Base-by-base conservation (phyloP, 1,140 invertebrate genomes). In the Anoplolepis gracilipes region DNA sequence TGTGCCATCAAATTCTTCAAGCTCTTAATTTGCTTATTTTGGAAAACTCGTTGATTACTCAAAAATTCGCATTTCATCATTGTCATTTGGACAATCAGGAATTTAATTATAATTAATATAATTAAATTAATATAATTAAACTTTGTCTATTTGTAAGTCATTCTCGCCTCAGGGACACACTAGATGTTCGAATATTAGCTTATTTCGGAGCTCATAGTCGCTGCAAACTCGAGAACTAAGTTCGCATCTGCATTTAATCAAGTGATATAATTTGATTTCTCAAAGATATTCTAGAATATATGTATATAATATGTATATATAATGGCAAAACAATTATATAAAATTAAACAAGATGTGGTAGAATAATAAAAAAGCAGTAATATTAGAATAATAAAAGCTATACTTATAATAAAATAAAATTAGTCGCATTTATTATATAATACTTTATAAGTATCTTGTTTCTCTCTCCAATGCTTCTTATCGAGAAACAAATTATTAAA, bases 181-280 rank as follows among this genome's bases (percentile, higher is more conserved):
- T 22, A 64, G 59, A 46, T 28, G 49, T 39, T 49, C 28, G 61
- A 16, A 19, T 36, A 46, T 10, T 64, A 25, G 39, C 39, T 65
- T 78, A 78, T 78, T 78, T 78, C 75, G 64, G 33, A 28, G 39
- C 28, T 49, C 22, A 65, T 78, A 49, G 61, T 65, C 28, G 28
- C 39, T 49, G n/a, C 39, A 65, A 77, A 28, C 28, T 65, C 36
- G 75, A 33, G 59, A 4, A 78, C 25, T 55, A 76, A 76, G 25
- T 78, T 78, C n/a, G 61, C 36, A 28, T 28, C 3, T 19, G 11
- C 28, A 8, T 65, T 78, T 65, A 77, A 78, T 78, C 59, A 25
- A 78, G 19, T 65, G 28, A 13, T 25, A 33, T 49, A 78, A 78
- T 78, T 65, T 65, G 64, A 39, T 19, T 77, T 77, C 22, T 30